A percentile compares a stretch with the other conserved stretches of the same genome.
phyloP scores from a whole-genome alignment of 2,113 vertebrate species.

The Corydoras sp. region DNA sequence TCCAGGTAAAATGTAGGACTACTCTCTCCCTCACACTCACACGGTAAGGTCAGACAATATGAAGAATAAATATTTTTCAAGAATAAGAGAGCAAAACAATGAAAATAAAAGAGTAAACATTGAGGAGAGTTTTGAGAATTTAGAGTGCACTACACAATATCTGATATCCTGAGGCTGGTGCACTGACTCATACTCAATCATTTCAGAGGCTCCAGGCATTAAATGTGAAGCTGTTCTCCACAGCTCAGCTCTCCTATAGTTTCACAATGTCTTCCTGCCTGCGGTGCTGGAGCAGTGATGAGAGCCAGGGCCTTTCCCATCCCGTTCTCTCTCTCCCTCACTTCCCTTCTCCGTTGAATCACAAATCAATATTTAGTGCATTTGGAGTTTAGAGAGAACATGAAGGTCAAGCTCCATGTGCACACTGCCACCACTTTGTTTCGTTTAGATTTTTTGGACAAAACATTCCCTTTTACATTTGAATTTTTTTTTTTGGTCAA shows the following conservation, averaged over 20 bases:
- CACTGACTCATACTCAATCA: conserved; percentile 35
- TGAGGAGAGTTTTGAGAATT: conserved; percentile 10
- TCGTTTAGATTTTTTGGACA: background rate
- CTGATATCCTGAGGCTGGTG: conserved; percentile 37
- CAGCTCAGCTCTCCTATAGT: conserved; percentile 13
- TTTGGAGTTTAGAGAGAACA: conserved; percentile 19
- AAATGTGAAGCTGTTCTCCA: conserved; percentile 29
- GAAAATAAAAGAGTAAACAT: conserved; percentile 14
- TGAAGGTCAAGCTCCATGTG: background rate
- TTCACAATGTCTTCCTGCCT: conserved; percentile 18
- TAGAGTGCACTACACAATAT: conserved; percentile 36
- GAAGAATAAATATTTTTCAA: no score
- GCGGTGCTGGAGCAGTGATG: conserved; percentile 18
- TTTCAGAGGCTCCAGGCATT: conserved; percentile 36
- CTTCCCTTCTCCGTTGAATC: background rate
- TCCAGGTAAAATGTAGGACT: no score
- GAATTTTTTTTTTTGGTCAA: no score
- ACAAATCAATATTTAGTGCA: conserved; percentile 34
- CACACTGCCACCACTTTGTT: background rate
- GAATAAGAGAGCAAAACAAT: background rate
- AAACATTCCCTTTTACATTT: background rate
- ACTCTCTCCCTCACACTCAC: no score
- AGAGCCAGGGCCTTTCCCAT: conserved; percentile 20
- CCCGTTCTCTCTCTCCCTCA: background rate
- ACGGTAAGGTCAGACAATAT: no score